Evolutionary conservation across 2,113 vertebrate genomes (phyloP).

Genomic region (Lates calcarifer): DNA sequence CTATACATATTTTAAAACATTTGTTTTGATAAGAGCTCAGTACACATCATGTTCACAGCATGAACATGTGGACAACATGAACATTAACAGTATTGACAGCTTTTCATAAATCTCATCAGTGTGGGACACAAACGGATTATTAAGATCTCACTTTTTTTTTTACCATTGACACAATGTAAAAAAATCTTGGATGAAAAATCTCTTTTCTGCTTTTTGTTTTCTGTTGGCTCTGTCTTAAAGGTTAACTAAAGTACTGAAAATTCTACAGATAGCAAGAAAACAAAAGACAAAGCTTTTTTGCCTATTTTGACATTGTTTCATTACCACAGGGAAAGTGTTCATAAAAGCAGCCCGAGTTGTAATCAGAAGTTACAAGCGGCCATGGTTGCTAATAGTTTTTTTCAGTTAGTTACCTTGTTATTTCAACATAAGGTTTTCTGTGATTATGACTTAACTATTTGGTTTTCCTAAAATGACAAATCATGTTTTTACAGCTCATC

Average conservation of each 20-base stretch:
- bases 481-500: background rate
- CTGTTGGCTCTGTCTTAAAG: background rate
- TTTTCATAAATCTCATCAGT: slow-evolving; percentile 17
- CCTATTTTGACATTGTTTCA: background rate
- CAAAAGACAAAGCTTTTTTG: background rate
- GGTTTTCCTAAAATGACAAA: background rate
- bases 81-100: background rate
- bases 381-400: background rate
- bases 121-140: slow-evolving; percentile 16
- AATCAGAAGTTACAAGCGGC: too few relatives aligned
- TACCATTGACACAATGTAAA: background rate
- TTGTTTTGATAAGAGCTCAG: slow-evolving; percentile 73
- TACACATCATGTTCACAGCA: slow-evolving; percentile 82
- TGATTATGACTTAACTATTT: too few relatives aligned
- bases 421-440: too few relatives aligned
- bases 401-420: background rate
- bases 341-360: background rate
- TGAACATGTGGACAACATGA: slow-evolving; percentile 39
- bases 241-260: background rate
- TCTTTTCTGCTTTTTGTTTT: background rate
- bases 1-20: slow-evolving; percentile 67
- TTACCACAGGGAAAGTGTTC: background rate
- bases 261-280: background rate
- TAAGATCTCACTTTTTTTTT: background rate
- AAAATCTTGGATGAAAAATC: background rate